Evolutionary conservation across 53 echinoderm and acorn worm species (phyloP), one percentile per base, ranked within the genome.

Genomic region (Henricia sp.): DNA sequence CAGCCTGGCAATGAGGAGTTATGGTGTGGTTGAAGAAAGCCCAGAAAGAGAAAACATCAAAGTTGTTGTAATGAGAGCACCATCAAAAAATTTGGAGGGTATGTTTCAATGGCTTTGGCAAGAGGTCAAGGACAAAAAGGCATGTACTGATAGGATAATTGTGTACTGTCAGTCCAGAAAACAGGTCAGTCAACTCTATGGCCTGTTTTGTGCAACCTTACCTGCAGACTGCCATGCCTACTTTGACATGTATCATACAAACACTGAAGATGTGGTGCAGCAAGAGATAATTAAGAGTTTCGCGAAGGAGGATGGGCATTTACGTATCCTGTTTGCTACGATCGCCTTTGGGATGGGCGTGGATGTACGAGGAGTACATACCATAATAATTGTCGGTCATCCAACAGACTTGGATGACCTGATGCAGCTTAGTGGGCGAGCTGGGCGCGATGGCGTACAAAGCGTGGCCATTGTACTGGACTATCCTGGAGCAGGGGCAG

Each of bases 331-430:
- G 19, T 59, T 73, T 23, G 85, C 72, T 0, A 80, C 88, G 0
- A 69, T 87, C 13, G 88, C 88, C 10, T 88, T 43, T 82, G 82
- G 88, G 0, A 82, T 82, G 57, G 88, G 88, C 0, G 57, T 82
- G 2, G 83, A 88, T 50, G 82, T 88, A 0, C 43, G 67, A 12
- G 83, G 83, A 19, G 60, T 83, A 0, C 43, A 88, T 60, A 88
- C 36, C 4, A 34, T 32, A 4, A 72, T 88, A 19, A 46, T 85
- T 41, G 40, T 42, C 17, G 82, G 88, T 9, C 50, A 70, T 6
- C 63, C 59, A 9, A 36, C 58, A 0, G 82, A 88, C 0, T 52
- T 88, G 6, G 88, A 88, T 29, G 83, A 83, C 65, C 70, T 82
- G 39, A 37, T 83, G 37, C 83, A 88, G 50, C 71, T 82, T 63